phyloP scores from a whole-genome alignment of 1,140 invertebrate genomes.

The Sarcophaga bullata region DNA sequence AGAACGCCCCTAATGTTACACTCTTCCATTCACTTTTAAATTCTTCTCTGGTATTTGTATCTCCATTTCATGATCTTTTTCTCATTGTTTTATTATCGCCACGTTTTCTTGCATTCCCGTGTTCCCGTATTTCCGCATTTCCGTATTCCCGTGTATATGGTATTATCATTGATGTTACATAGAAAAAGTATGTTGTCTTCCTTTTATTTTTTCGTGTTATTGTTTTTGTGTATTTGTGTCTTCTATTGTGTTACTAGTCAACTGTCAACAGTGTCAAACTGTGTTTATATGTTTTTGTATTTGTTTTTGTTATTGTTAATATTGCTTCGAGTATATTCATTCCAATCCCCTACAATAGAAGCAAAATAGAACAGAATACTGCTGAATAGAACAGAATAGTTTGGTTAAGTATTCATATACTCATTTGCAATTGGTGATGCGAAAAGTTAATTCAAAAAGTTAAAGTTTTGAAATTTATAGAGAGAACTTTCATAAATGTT shows the following conservation, averaged over 20 bases:
- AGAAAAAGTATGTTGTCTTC: background rate
- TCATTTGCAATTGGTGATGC: background rate
- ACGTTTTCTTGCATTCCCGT: background rate
- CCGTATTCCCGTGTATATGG: no score
- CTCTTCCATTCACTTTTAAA: no score
- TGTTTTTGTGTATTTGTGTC: background rate
- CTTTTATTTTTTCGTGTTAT: background rate
- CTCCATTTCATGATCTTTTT: constrained; percentile 16
- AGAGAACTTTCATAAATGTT: no score
- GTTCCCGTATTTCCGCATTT: no score
- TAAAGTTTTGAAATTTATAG: background rate
- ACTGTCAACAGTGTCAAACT: constrained; percentile 4
- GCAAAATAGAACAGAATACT: background rate
- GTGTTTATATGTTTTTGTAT: constrained; percentile 1
- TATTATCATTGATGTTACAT: no score
- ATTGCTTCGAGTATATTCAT: background rate
- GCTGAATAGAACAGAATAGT: background rate
- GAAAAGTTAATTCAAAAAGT: background rate
- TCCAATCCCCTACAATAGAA: background rate
- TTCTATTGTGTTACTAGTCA: constrained; percentile 4
- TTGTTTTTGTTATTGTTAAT: background rate
- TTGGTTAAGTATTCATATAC: background rate
- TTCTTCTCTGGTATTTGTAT: background rate
- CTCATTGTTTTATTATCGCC: background rate
- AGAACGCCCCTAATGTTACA: no score